phyloP scores from a whole-genome alignment of 2,113 vertebrate genomes.

The Notiomystis cincta region DNA sequence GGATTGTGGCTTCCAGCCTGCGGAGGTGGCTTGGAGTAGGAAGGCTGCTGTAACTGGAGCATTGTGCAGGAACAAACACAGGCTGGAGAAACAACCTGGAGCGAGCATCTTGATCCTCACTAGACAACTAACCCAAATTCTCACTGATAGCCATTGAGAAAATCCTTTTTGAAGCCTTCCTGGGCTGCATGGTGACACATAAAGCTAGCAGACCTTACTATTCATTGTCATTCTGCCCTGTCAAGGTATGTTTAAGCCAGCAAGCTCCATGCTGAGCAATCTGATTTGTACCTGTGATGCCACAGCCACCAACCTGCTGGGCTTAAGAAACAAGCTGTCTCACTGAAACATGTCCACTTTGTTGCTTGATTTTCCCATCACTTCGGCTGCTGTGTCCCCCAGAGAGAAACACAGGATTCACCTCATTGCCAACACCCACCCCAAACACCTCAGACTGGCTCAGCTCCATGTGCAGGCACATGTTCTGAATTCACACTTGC shows the following conservation, averaged over 20 bases:
- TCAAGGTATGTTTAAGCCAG: neutral
- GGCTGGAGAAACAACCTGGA: neutral
- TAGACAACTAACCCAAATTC: neutral
- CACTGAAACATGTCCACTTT: neutral
- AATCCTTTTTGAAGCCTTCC: neutral
- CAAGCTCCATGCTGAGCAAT: neutral
- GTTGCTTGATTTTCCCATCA: neutral
- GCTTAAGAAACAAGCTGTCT: neutral
- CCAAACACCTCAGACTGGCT: neutral
- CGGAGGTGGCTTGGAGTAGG: neutral
- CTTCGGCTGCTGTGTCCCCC: accelerated
- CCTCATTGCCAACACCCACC: neutral
- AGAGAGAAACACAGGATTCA: neutral
- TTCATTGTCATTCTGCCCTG: neutral
- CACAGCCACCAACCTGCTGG: neutral
- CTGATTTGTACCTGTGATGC: neutral
- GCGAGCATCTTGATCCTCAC: neutral
- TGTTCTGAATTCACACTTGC: neutral
- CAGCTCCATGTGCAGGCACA: accelerated
- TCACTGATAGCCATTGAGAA: neutral
- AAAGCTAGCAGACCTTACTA: neutral
- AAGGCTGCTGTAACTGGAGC: neutral
- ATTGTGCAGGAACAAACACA: neutral
- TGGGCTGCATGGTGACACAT: neutral
- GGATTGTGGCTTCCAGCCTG: neutral